Percentiles rank a stretch among this genome's conserved stretches.
Evolutionary conservation across 2,113 vertebrate genomes (phyloP).

Genomic region (Aegithalos caudatus): DNA sequence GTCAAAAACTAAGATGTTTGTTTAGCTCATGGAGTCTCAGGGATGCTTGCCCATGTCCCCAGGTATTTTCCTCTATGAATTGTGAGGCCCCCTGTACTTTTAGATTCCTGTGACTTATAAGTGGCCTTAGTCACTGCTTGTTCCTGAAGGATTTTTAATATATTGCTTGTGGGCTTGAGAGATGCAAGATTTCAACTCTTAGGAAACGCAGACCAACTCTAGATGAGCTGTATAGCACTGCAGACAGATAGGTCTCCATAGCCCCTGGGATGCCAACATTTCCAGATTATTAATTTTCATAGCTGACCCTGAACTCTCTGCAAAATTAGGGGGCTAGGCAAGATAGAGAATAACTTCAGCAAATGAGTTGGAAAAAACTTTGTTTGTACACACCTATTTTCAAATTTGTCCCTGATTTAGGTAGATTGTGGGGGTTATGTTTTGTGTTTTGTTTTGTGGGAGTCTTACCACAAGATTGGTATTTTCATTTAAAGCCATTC

Average conservation of each 20-base stretch:
- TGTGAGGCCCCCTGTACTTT: neutral
- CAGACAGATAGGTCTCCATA: neutral
- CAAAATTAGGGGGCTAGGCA: neutral
- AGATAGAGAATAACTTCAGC: neutral
- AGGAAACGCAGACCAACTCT: neutral
- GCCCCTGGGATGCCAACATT: neutral
- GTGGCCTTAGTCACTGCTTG: neutral
- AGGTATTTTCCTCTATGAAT: neutral
- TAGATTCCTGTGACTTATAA: neutral
- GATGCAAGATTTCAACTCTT: neutral
- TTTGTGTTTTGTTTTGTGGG: neutral
- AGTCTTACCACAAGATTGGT: neutral
- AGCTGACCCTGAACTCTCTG: neutral
- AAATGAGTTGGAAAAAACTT: neutral
- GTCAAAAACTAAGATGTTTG: neutral
- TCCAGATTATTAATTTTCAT: neutral
- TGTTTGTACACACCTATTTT: neutral
- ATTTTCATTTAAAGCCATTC: neutral
- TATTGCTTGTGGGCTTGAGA: neutral
- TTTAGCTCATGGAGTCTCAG: neutral
- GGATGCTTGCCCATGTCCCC: neutral
- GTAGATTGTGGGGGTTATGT: fast-evolving
- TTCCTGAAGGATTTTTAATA: neutral
- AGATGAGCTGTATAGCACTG: neutral
- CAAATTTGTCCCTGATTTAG: neutral